These are phyloP conservation scores for Drosophila tanythrix DNA, from an alignment of 2,888 invertebrate species.

Conservation along the genomic window DNA sequence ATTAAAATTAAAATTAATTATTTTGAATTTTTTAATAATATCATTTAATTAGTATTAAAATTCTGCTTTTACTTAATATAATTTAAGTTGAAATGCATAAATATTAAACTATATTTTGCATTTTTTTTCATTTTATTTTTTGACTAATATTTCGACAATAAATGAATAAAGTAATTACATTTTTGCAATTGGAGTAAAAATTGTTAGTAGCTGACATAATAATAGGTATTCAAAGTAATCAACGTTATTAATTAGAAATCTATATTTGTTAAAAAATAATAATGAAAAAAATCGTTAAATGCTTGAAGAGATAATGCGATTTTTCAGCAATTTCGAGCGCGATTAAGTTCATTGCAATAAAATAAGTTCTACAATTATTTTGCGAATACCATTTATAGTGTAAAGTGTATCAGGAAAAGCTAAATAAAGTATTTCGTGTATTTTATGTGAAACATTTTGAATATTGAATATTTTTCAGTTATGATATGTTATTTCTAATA, in stretches of 20 bases:
- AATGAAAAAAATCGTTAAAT: background rate
- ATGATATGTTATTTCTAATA: background rate
- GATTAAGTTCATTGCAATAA: background rate
- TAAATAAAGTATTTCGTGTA: background rate
- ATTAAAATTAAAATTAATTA: background rate
- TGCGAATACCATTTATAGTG: background rate
- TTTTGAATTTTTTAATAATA: too few species aligned
- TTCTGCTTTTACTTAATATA: fast-evolving
- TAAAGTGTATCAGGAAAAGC: background rate
- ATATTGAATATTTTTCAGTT: background rate
- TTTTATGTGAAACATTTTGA: background rate
- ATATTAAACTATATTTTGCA: background rate
- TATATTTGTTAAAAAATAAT: background rate
- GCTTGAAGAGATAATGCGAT: background rate
- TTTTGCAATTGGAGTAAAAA: background rate
- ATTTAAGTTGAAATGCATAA: background rate
- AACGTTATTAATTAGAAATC: background rate
- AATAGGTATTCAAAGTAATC: too few species aligned
- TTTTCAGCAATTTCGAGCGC: background rate
- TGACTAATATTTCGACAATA: background rate
- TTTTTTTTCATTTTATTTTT: background rate
- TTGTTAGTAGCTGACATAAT: background rate
- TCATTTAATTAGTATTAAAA: background rate
- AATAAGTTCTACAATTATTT: background rate
- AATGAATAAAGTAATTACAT: background rate